Conservation (phyloP, 2,888 invertebrate species). For the Galeopsomyia nigrocyanea region DNA sequence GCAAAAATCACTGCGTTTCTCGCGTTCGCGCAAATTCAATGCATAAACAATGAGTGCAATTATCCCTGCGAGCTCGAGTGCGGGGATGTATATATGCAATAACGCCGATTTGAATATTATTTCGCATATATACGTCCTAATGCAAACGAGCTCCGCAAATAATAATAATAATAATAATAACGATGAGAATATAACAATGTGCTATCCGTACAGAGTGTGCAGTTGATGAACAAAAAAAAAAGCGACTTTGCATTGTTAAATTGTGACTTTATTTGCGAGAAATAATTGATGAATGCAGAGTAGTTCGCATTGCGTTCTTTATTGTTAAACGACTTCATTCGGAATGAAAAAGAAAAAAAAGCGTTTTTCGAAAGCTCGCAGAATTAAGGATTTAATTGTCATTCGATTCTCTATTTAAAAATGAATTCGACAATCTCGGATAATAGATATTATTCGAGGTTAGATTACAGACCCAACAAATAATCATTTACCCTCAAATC, state of each 20-base stretch:
- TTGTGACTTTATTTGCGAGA: no score
- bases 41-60: no score
- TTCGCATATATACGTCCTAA: constrained; percentile 6
- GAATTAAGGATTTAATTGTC: background rate
- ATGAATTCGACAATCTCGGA: no score
- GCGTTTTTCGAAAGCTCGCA: background rate
- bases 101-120: background rate
- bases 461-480: background rate
- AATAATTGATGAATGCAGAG: no score
- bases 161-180: constrained; percentile 34
- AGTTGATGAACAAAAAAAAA: constrained; percentile 11
- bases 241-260: constrained; percentile 31
- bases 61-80: no score
- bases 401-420: background rate
- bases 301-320: no score
- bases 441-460: background rate
- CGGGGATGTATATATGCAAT: background rate
- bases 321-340: no score
- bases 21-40: no score
- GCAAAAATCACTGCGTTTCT: no score
- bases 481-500: background rate
- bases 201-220: background rate
- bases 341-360: no score
- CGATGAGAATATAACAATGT: constrained; percentile 8
- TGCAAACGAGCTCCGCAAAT: constrained; percentile 12